phyloP scores from a whole-genome alignment of 2,113 vertebrate genomes.

The Stercorarius parasiticus region DNA sequence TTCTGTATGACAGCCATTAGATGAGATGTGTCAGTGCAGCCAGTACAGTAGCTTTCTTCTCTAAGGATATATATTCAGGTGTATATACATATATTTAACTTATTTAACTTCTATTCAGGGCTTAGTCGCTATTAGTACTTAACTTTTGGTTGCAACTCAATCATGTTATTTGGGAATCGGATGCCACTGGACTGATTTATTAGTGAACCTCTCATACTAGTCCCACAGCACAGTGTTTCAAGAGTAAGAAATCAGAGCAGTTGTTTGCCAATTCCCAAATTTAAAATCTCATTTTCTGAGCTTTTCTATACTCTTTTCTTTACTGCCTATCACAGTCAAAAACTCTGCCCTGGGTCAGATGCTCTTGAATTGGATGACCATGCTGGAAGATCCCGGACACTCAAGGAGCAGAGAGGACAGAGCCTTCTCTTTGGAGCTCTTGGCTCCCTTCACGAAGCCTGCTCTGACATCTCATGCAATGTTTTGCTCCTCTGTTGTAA shows the following conservation, averaged over 20 bases:
- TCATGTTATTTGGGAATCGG: background rate
- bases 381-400: background rate
- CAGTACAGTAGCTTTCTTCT: background rate
- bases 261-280: background rate
- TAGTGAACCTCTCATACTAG: background rate
- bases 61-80: background rate
- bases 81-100: background rate
- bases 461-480: background rate
- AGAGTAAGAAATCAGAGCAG: background rate
- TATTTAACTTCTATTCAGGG: background rate
- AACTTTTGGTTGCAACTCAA: background rate
- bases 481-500: background rate
- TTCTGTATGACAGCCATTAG: background rate
- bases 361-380: background rate
- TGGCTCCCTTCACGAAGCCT: background rate
- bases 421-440: background rate
- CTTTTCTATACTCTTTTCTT: background rate
- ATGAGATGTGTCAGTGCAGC: background rate
- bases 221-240: background rate
- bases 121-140: background rate
- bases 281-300: background rate
- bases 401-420: background rate
- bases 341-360: background rate
- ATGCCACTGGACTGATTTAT: background rate
- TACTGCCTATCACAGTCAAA: background rate